Base-by-base conservation (phyloP, 2,888 invertebrate genomes). In the Synergus gifuensis region DNA sequence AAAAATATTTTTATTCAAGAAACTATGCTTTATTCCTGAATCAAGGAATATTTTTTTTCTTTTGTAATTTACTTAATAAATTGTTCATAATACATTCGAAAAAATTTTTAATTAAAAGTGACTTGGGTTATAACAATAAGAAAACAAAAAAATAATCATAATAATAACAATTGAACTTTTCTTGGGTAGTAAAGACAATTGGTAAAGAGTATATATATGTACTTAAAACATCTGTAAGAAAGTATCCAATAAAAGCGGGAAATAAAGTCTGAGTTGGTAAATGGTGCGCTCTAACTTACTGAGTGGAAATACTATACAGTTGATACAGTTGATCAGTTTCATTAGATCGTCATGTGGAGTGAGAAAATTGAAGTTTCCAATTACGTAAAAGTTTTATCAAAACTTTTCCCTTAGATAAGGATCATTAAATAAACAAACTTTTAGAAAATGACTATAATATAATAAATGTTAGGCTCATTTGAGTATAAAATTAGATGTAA, bases 291-390 rank as follows among this genome's bases (percentile, higher is more conserved):
- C n/a, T 64, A 40, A 64, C 64, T 40, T 64, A 64, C n/a, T 64
- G 64, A 64, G 36, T 40, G 64, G 40, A 64, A 64, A 64, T 64
- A 28, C 28, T 16, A 28, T 64, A 16, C 28, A 64, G 64, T 64
- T 40, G 64, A 64, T 40, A 64, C 64, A 42, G 64, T 64, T 40
- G 64, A 64, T 42, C 64, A 36, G 64, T 64, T 64, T 64, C 64
- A 64, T 64, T 64, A 64, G 64, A 64, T 64, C 40, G 40, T n/a
- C 64, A 64, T 64, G 40, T 64, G 16, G 40, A 64, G 64, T n/a
- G 64, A 64, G 64, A 64, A 42, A 64, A 64, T 64, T 64, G 64
- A 16, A 64, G n/a, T 64, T 64, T 64, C 40, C 40, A 64, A 64
- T 64, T 40, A 64, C 64, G n/a, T 64, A 40, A 40, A 16, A 36